phyloP scores from a whole-genome alignment of 2,113 vertebrate genomes.

The Rhynchomys soricoides region DNA sequence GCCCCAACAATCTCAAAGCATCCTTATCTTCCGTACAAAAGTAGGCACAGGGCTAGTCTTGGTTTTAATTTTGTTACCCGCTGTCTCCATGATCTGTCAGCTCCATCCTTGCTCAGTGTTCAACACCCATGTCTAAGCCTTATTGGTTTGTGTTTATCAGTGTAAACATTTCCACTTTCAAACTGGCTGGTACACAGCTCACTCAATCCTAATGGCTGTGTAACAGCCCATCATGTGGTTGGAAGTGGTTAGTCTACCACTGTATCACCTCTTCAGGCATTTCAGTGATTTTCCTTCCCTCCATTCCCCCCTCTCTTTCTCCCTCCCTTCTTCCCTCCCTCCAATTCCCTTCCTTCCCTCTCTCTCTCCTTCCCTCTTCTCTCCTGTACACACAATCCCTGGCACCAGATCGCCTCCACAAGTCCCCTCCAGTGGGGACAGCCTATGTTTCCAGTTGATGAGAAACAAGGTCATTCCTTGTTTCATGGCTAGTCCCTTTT shows the following conservation, averaged over 20 bases:
- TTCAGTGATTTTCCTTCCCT: not conserved
- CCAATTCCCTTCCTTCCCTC: not conserved
- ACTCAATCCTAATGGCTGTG: not conserved
- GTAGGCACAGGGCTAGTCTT: not conserved
- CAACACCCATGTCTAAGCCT: not conserved
- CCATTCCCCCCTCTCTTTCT: not conserved
- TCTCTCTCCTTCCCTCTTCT: accelerated
- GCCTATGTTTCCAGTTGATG: accelerated
- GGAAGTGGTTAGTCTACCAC: not conserved
- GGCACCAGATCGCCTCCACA: not conserved
- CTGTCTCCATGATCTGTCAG: not conserved
- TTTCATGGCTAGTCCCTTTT: not conserved
- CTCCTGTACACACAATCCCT: not conserved
- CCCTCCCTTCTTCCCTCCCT: not conserved
- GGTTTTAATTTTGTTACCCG: not conserved
- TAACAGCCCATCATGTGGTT: not conserved
- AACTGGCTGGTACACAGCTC: not conserved
- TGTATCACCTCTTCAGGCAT: not conserved
- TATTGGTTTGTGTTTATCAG: not conserved
- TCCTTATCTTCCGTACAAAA: not conserved
- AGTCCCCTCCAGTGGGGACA: not conserved
- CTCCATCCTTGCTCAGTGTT: not conserved
- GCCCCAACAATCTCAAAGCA: not conserved
- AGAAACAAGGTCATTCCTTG: not conserved
- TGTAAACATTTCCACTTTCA: not conserved